Evolutionary conservation across 2,797 vertebrate species (phyloP), one percentile per base, ranked within the genome.

Genomic region (Chelonia mydas): DNA sequence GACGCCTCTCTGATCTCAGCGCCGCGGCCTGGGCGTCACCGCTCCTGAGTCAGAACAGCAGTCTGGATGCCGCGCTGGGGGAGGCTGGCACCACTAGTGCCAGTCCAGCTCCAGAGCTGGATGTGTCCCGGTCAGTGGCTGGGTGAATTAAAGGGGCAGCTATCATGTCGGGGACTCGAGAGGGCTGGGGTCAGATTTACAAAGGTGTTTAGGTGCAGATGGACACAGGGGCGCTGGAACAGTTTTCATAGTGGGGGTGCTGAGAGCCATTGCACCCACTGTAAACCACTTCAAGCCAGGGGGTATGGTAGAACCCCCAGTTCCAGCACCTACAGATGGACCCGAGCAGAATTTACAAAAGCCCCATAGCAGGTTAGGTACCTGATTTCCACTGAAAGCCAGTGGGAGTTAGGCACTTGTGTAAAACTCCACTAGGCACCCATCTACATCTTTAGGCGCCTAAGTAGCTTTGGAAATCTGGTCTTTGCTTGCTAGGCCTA

Each of bases 121-220:
- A 3, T 21, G 41, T 3, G 11, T 17, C 4, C 2, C 4, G 84
- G 72, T 3, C 8, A 6, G 33, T 12, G 50, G n/a, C 5, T 10
- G 11, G 47, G 57, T 37, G 50, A 53, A 65, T 41, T 51, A 4
- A 6, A 17, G 54, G 19, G 25, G 16, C 47, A 53, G 33, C 9
- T 31, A 16, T 19, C n/a, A 3, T 0, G 21, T 37, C 27, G 3
- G 47, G 47, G 5, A 41, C 11, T 28, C 11, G 11, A 0, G 74
- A 21, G 84, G 5, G 5, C 74, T 27, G 31, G 80, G 88, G 61
- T 28, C 21, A 8, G n/a, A 0, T 0, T 37, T 83, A 15, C 13
- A 51, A 82, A 23, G 87, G 85, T 19, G 37, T 45, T 21, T 3
- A 8, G 37, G 37, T 17, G 68, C 68, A 25, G 68, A 41, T 74